phyloP scores from a whole-genome alignment of 2,888 invertebrate species.

The Dusona sp. region DNA sequence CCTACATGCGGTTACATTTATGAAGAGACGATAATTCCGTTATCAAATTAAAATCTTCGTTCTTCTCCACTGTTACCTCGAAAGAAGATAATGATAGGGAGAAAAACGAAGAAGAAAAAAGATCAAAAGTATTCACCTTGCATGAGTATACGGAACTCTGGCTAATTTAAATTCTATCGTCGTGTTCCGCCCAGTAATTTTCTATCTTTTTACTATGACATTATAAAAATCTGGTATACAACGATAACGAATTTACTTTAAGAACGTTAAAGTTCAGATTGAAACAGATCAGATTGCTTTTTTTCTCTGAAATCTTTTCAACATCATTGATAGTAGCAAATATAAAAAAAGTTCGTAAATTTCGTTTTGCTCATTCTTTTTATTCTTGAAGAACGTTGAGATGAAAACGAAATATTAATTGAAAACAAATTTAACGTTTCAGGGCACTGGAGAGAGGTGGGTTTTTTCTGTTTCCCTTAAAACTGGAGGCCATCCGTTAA shows the following conservation, averaged over 20 bases:
- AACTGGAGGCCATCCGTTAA: neutral
- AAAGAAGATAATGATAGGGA: slow-evolving; percentile 3
- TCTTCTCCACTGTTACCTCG: slow-evolving; percentile 12
- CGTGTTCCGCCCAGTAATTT: slow-evolving; percentile 46
- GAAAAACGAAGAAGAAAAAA: slow-evolving; percentile 1
- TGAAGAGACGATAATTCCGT: slow-evolving; percentile 45
- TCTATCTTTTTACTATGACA: slow-evolving; percentile 39
- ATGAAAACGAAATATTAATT: neutral
- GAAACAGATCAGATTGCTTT: too few species aligned
- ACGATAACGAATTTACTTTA: slow-evolving; percentile 29
- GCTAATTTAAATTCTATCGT: slow-evolving; percentile 58
- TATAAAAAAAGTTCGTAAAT: neutral
- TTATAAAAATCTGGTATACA: slow-evolving; percentile 29
- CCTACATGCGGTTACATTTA: slow-evolving; percentile 4
- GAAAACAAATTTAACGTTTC: neutral
- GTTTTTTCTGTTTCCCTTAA: neutral
- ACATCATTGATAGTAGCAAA: neutral
- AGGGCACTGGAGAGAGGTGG: too few species aligned
- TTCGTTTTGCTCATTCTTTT: neutral
- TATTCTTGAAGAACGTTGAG: neutral
- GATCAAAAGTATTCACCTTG: slow-evolving; percentile 34
- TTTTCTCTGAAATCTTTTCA: neutral
- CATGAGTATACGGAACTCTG: neutral
- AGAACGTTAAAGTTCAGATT: neutral
- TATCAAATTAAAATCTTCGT: slow-evolving; percentile 61